Evolutionary conservation across 1,140 invertebrate genomes (phyloP).

Genomic region (Brachionus plicatilis): DNA sequence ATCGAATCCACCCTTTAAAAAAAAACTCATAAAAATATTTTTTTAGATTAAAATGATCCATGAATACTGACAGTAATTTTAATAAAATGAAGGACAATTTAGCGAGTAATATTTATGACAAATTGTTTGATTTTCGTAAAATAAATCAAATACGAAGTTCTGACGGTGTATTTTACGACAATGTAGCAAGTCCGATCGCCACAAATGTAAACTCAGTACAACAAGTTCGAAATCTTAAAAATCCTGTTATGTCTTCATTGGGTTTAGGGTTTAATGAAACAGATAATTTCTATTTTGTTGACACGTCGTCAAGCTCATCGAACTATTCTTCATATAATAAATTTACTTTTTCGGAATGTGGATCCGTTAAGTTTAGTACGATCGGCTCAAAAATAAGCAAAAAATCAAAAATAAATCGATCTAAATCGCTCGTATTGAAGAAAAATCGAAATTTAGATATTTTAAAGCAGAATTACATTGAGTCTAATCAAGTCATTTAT

Average conservation of each 20-base stretch:
- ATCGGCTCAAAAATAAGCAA: neutral
- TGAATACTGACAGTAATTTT: neutral
- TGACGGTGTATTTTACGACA: neutral
- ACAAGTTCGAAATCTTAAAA: neutral
- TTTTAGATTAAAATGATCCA: constrained; percentile 4
- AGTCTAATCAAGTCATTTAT: neutral
- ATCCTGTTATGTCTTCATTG: neutral
- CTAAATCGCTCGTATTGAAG: constrained; percentile 3
- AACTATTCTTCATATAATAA: neutral
- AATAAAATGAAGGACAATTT: neutral
- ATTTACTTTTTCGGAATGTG: neutral
- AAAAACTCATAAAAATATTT: neutral
- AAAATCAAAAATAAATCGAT: neutral
- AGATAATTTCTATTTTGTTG: neutral
- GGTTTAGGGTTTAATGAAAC: neutral
- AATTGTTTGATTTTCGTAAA: constrained; percentile 17
- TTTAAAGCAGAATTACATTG: constrained; percentile 1
- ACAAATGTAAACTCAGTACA: neutral
- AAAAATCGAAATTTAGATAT: neutral
- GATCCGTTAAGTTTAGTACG: neutral
- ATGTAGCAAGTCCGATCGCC: neutral
- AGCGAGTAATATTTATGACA: neutral
- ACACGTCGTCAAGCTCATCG: neutral
- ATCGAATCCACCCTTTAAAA: neutral
- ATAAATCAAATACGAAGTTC: neutral